Evolutionary conservation across 2,888 invertebrate genomes (phyloP), one percentile per base, ranked within the genome.

Genomic region (Napeogenes sylphis): DNA sequence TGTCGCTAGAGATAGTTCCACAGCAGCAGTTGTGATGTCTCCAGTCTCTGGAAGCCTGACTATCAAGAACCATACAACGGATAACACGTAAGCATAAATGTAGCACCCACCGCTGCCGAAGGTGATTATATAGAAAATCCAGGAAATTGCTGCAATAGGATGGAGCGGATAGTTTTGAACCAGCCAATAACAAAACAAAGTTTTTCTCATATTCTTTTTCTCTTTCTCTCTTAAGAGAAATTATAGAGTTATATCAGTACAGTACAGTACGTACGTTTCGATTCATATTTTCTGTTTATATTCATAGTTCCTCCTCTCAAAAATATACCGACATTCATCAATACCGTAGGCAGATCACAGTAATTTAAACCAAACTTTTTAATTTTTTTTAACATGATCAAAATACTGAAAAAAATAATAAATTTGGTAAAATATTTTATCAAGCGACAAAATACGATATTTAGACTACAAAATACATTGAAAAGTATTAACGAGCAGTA

Each of bases 291-390:
- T 4, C 56, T 70, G 59, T 82, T 78, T 32, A 84, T 71, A 57
- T 81, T 78, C 0, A 84, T 67, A 0, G 74, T 68, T 2, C 80
- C 62, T 0, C 69, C 55, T 46, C 80, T 68, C n/a, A 83, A 70
- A 59, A 83, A 61, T n/a, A 68, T 54, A 0, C 75, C 71, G 0
- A 79, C 69, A 61, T 84, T 83, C 58, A 73, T 73, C 30, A 83
- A 14, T 79, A 83, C 80, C 0, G 81, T 81, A 0, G 81, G 75
- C 32, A 84, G 63, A 56, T 82, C 79, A 45, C 79, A 78, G 56
- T 77, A 51, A 8, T 30, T 30, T 30, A 51, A 30, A 30, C 51
- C 30, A 30, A 51, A 51, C 51, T 51, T 51, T 30, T 51, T 51
- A 8, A 51, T 30, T 10, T 8, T 51, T 51, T 30, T 5, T 30